Percentiles rank a stretch among this genome's conserved stretches.
phyloP scores from a whole-genome alignment of 2,888 invertebrate genomes.

The Dolichopus griseipennis region DNA sequence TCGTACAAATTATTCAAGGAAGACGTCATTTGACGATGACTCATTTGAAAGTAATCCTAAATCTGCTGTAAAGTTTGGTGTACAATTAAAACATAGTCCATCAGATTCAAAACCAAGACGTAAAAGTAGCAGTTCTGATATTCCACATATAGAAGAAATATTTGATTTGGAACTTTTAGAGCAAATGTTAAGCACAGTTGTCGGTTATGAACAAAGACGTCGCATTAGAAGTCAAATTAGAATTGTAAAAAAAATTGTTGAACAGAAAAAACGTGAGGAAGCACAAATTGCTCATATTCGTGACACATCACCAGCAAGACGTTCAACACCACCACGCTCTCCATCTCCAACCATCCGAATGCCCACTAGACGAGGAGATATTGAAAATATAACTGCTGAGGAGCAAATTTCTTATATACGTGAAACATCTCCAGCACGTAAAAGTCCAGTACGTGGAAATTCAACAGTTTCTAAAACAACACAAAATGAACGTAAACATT shows the following conservation, averaged over 20 bases:
- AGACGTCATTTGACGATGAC: constrained; percentile 35
- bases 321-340: constrained; percentile 8
- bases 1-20: constrained; percentile 34
- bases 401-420: constrained; percentile 7
- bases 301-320: constrained; percentile 11
- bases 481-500: constrained; percentile 15
- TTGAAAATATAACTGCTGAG: not conserved
- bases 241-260: constrained; percentile 55
- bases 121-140: constrained; percentile 45
- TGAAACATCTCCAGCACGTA: constrained; percentile 5
- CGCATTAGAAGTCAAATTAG: constrained; percentile 70
- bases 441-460: not conserved
- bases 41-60: constrained; percentile 44
- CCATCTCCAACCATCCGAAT: not conserved
- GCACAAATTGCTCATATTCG: constrained; percentile 15
- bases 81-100: constrained; percentile 54
- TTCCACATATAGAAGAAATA: constrained; percentile 60
- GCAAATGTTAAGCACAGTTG: constrained; percentile 64
- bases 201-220: constrained; percentile 67
- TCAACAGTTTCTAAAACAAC: not conserved
- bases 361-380: not conserved
- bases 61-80: constrained; percentile 58
- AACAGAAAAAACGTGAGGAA: constrained; percentile 31
- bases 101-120: constrained; percentile 44
- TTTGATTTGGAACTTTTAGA: constrained; percentile 62